phyloP scores from a whole-genome alignment of 2,113 vertebrate species.

The Calidris pygmaea region DNA sequence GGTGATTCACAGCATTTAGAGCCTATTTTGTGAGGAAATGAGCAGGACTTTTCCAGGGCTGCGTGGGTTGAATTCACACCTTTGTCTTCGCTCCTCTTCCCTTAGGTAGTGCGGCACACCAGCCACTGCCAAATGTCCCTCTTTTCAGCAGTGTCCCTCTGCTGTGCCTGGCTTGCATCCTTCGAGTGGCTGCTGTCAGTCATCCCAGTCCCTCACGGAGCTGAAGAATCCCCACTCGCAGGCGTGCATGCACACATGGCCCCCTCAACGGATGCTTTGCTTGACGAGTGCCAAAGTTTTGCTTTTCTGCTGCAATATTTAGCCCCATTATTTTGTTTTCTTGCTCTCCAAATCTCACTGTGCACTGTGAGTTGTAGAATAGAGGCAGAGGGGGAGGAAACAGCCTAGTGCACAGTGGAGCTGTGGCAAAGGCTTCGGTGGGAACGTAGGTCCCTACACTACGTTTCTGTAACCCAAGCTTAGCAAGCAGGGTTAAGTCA shows the following conservation, averaged over 20 bases:
- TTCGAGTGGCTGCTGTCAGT: background rate
- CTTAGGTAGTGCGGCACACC: background rate
- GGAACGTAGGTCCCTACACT: background rate
- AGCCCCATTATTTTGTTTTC: too few species aligned
- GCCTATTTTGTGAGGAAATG: background rate
- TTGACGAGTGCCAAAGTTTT: background rate
- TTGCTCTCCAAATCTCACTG: background rate
- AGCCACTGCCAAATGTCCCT: background rate
- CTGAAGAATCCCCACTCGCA: background rate
- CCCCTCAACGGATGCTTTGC: background rate
- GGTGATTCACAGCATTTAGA: background rate
- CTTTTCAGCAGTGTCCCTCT: background rate
- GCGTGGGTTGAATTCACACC: background rate
- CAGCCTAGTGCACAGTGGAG: background rate
- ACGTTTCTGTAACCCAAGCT: background rate
- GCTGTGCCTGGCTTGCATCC: background rate
- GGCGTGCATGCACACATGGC: rapidly evolving
- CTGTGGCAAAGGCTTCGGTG: background rate
- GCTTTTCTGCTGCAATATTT: background rate
- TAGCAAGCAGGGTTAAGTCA: background rate
- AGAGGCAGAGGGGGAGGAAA: background rate
- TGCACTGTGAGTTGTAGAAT: background rate
- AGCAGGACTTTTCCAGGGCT: background rate
- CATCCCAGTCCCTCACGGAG: background rate
- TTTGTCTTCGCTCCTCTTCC: background rate